Evolutionary conservation across 1,140 invertebrate species (phyloP).

Genomic region (Ceratoteleas bidentatus): DNA sequence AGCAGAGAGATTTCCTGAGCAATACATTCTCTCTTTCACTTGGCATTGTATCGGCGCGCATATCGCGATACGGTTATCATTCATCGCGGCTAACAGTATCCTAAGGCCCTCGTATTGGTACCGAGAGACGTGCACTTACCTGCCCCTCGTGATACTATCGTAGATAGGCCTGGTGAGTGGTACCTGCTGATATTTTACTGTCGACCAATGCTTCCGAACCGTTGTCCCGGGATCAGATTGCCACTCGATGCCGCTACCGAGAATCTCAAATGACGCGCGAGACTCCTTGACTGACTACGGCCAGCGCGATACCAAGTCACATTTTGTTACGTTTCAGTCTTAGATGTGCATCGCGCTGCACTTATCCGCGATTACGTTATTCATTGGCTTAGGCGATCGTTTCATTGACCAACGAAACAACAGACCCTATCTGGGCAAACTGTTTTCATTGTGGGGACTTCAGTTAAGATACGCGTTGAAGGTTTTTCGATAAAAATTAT

Average conservation of each 20-base stretch:
- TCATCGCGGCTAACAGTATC: constrained; percentile 78
- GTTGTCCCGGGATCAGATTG: constrained; percentile 78
- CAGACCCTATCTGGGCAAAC: neutral
- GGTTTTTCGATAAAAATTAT: too few species aligned
- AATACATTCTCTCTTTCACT: too few species aligned
- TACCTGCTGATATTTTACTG: constrained; percentile 81
- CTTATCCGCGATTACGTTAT: constrained; percentile 21
- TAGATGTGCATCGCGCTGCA: constrained; percentile 28
- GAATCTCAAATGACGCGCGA: constrained; percentile 72
- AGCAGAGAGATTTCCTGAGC: too few species aligned
- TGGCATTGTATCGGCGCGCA: too few species aligned
- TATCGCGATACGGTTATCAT: constrained; percentile 79
- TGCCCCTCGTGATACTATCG: constrained; percentile 75
- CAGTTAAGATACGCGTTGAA: too few species aligned
- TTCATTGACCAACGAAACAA: neutral
- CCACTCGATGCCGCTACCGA: constrained; percentile 74
- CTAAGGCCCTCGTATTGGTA: constrained; percentile 62
- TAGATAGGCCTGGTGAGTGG: constrained; percentile 71
- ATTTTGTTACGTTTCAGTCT: constrained; percentile 32
- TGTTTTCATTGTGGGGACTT: neutral
- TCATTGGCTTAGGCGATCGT: constrained; percentile 9
- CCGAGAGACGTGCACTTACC: constrained; percentile 69
- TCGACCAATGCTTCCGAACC: constrained; percentile 79
- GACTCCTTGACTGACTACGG: constrained; percentile 47
- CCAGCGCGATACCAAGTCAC: constrained; percentile 23